These are phyloP conservation scores for Eleutherodactylus coqui DNA, from an alignment of 2,797 vertebrate genomes.

Conservation along the genomic window DNA sequence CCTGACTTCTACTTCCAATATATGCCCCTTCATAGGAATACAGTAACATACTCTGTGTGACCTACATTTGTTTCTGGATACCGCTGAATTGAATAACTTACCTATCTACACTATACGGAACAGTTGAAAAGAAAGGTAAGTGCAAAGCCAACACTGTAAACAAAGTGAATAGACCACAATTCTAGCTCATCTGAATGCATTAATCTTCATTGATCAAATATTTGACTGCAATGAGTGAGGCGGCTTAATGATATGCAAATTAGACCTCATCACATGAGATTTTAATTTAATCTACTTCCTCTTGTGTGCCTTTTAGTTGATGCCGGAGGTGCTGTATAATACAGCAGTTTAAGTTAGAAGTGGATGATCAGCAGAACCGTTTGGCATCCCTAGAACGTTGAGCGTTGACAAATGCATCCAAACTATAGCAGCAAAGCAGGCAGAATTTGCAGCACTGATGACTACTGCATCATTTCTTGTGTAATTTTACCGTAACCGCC, in stretches of 20 bases:
- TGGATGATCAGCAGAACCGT: conserved; percentile 26
- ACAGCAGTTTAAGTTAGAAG: conserved; percentile 7
- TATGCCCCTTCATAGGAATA: too few relatives aligned
- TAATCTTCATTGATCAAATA: neutral
- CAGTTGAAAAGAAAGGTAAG: too few relatives aligned
- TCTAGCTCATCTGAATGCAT: too few relatives aligned
- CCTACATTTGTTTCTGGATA: too few relatives aligned
- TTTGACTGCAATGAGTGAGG: neutral
- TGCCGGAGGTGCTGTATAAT: conserved; percentile 10
- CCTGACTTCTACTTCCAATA: too few relatives aligned
- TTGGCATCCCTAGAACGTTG: conserved; percentile 9
- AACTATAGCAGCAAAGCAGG: conserved; percentile 4
- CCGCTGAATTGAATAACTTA: too few relatives aligned
- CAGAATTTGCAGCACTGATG: conserved; percentile 31
- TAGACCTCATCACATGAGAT: neutral
- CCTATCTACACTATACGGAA: too few relatives aligned
- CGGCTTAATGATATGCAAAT: conserved; percentile 30
- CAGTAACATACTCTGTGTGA: too few relatives aligned
- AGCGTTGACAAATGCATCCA: conserved; percentile 16
- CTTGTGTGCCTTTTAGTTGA: conserved; percentile 23
- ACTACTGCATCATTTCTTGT: neutral
- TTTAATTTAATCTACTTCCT: too few relatives aligned
- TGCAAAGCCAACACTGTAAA: too few relatives aligned
- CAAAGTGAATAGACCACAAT: too few relatives aligned
- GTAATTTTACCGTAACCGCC: neutral